Conservation (phyloP, 1,140 invertebrate genomes). For the Sinonovacula constricta region DNA sequence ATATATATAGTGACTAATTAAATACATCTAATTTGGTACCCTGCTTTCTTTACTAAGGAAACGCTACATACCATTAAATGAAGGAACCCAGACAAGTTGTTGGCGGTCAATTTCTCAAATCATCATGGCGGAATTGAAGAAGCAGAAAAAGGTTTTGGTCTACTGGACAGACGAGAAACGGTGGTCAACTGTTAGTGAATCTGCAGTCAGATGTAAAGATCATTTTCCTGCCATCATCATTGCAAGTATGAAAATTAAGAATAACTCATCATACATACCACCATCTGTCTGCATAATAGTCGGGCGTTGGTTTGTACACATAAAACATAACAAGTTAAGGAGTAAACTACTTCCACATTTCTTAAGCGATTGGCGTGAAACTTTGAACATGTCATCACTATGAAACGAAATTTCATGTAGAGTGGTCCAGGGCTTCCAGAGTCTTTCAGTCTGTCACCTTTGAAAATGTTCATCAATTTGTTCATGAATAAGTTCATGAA, state of each 20-base stretch:
- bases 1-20: constrained; percentile 25
- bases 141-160: constrained; percentile 28
- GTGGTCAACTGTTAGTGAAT: constrained; percentile 29
- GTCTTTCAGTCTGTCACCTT: too few relatives aligned
- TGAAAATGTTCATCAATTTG: too few relatives aligned
- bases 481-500: too few relatives aligned
- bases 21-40: constrained; percentile 25
- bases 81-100: constrained; percentile 26
- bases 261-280: constrained; percentile 28
- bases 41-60: constrained; percentile 23
- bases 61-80: constrained; percentile 23
- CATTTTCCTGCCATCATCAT: constrained; percentile 25
- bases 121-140: constrained; percentile 27
- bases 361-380: constrained; percentile 26
- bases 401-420: constrained; percentile 22
- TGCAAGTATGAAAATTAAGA: constrained; percentile 26
- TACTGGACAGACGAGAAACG: constrained; percentile 29
- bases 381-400: constrained; percentile 30
- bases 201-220: constrained; percentile 30
- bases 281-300: too few relatives aligned
- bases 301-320: too few relatives aligned
- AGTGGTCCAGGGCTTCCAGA: too few relatives aligned
- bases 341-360: too few relatives aligned
- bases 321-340: too few relatives aligned
- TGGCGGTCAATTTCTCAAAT: constrained; percentile 27